Evolutionary conservation across 2,888 invertebrate species (phyloP).

Genomic region (Callosobruchus maculatus): DNA sequence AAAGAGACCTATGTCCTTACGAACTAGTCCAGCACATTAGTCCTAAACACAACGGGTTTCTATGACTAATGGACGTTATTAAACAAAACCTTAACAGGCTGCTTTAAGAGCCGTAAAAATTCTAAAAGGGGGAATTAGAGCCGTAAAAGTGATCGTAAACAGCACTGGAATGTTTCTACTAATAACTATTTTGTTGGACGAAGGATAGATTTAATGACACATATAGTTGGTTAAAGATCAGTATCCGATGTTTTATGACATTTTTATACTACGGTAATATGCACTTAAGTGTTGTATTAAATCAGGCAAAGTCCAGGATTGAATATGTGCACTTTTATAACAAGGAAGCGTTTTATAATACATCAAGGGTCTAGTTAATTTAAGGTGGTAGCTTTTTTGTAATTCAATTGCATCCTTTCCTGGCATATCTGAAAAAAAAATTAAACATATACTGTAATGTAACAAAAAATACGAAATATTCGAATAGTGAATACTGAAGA

Average conservation of each 20-base stretch:
- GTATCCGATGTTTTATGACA: not conserved
- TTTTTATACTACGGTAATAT: not conserved
- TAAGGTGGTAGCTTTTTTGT: too few relatives aligned
- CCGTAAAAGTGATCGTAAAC: constrained; percentile 12
- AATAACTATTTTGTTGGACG: not conserved
- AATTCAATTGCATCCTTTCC: too few relatives aligned
- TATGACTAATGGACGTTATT: not conserved
- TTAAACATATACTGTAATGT: too few relatives aligned
- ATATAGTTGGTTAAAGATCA: not conserved
- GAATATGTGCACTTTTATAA: not conserved
- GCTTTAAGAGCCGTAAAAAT: constrained; percentile 3
- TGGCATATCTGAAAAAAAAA: too few relatives aligned
- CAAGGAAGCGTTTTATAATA: not conserved
- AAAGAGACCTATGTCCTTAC: not conserved
- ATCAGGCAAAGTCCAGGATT: not conserved
- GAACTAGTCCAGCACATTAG: not conserved
- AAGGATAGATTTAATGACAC: not conserved
- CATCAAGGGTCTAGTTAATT: too few relatives aligned
- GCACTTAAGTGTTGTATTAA: not conserved
- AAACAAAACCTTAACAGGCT: not conserved
- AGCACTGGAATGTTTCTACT: not conserved
- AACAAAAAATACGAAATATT: too few relatives aligned
- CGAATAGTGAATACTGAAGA: too few relatives aligned
- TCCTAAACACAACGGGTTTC: not conserved
- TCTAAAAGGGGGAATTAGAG: constrained; percentile 7